These are phyloP conservation scores for Drosophila engyochracea DNA, from an alignment of 2,888 invertebrate genomes.

Conservation along the genomic window DNA sequence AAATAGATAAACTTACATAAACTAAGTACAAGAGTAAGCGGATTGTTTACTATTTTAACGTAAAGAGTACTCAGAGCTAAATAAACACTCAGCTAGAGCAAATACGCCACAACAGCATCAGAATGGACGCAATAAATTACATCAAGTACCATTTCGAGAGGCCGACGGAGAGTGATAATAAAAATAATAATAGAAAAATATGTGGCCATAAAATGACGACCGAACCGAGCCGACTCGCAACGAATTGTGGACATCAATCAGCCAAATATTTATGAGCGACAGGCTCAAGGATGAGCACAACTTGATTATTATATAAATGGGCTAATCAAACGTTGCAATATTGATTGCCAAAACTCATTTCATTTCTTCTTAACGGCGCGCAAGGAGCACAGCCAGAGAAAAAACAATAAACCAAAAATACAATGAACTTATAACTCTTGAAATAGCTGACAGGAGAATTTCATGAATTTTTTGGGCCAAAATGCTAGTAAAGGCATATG, in stretches of 20 bases:
- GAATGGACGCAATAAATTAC: conserved; percentile 61
- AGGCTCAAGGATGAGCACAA: conserved; percentile 29
- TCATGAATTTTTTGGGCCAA: conserved; percentile 37
- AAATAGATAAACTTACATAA: conserved; percentile 10
- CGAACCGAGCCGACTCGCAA: background rate
- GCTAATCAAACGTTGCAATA: conserved; percentile 74
- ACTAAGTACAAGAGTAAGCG: conserved; percentile 26
- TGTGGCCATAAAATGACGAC: conserved; percentile 23
- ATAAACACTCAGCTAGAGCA: conserved; percentile 28
- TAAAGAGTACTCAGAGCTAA: conserved; percentile 41
- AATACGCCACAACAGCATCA: conserved; percentile 28
- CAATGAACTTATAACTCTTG: conserved; percentile 8
- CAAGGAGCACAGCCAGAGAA: conserved; percentile 2
- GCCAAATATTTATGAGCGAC: conserved; percentile 57
- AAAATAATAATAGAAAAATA: conserved; percentile 36
- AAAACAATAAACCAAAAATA: conserved; percentile 9
- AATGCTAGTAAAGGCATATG: conserved; percentile 13
- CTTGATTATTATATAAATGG: conserved; percentile 68
- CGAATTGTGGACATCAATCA: conserved; percentile 54
- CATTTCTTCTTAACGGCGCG: conserved; percentile 21
- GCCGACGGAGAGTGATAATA: conserved; percentile 40
- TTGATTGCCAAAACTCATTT: conserved; percentile 46
- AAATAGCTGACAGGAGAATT: conserved; percentile 59
- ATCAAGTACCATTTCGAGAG: conserved; percentile 57
- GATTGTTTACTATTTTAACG: conserved; percentile 50